A percentile compares a stretch with the other conserved stretches of the same genome.
phyloP scores from a whole-genome alignment of 2,888 invertebrate species.

The Drosophila melanocephala region DNA sequence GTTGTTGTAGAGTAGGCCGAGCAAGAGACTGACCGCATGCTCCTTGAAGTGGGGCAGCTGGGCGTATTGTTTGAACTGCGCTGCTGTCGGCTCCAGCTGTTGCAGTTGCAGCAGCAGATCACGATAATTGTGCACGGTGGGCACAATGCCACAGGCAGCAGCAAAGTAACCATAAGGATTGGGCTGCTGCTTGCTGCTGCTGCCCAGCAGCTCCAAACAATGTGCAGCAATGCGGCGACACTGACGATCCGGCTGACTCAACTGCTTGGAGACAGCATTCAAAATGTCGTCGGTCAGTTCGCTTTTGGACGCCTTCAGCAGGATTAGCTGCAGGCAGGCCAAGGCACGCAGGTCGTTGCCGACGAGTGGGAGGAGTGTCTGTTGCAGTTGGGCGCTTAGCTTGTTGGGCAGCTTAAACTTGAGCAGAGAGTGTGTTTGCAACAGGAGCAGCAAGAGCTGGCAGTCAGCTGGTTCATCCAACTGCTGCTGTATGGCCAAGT shows the following conservation, averaged over 20 bases:
- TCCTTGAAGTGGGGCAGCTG: conserved; percentile 87
- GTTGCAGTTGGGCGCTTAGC: conserved; percentile 27
- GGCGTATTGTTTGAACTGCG: conserved; percentile 86
- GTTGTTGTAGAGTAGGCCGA: conserved; percentile 94
- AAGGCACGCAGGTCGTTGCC: conserved; percentile 80
- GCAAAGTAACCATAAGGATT: conserved; percentile 89
- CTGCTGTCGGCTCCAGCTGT: conserved; percentile 89
- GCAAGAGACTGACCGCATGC: conserved; percentile 91
- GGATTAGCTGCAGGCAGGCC: conserved; percentile 84
- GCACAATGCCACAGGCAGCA: conserved; percentile 89
- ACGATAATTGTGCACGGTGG: conserved; percentile 92
- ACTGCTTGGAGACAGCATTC: conserved; percentile 86
- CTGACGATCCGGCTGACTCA: conserved; percentile 89
- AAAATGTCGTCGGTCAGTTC: conserved; percentile 80
- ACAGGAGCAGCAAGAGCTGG: conserved; percentile 45
- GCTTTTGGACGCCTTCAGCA: conserved; percentile 84
- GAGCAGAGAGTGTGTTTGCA: conserved; percentile 62
- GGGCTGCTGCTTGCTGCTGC: conserved; percentile 57
- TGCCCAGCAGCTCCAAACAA: conserved; percentile 89
- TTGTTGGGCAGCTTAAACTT: conserved; percentile 43
- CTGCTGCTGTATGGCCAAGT: conserved; percentile 27
- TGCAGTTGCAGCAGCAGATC: conserved; percentile 91
- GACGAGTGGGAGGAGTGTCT: conserved; percentile 49
- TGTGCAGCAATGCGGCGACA: conserved; percentile 90
- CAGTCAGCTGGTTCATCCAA: conserved; percentile 16